These are phyloP conservation scores for Sesia bembeciformis DNA, from an alignment of 2,888 invertebrate genomes.

Conservation along the genomic window DNA sequence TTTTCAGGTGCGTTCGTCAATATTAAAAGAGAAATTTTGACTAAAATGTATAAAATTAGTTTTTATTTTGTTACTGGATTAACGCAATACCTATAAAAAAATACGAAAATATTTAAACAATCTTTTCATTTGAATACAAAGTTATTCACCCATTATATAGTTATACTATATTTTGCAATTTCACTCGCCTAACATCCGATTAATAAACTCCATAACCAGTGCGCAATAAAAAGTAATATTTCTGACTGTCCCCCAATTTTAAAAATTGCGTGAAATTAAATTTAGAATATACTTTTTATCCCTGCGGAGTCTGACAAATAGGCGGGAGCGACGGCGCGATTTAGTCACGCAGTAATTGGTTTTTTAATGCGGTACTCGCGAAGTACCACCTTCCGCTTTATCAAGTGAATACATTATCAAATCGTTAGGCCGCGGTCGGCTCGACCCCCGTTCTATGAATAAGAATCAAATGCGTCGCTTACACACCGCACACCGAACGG, in stretches of 20 bases:
- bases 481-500: slow-evolving; percentile 24
- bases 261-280: slow-evolving; percentile 74
- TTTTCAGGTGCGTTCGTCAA: too few relatives aligned
- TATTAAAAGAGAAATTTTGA: too few relatives aligned
- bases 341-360: slow-evolving; percentile 73
- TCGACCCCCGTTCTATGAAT: slow-evolving; percentile 56
- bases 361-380: slow-evolving; percentile 70
- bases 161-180: slow-evolving; percentile 7
- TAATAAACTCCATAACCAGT: slow-evolving; percentile 50
- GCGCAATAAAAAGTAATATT: slow-evolving; percentile 59
- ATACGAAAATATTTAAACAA: too few relatives aligned
- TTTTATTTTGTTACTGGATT: too few relatives aligned
- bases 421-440: slow-evolving; percentile 62
- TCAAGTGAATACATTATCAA: slow-evolving; percentile 75
- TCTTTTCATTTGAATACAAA: too few relatives aligned
- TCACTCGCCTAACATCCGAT: slow-evolving; percentile 31
- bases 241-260: slow-evolving; percentile 56
- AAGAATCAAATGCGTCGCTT: slow-evolving; percentile 66
- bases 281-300: slow-evolving; percentile 70
- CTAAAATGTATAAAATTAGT: too few relatives aligned
- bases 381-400: slow-evolving; percentile 71
- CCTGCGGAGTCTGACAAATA: slow-evolving; percentile 71
- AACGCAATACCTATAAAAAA: too few relatives aligned
- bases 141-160: neutral
- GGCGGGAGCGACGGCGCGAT: slow-evolving; percentile 59